These are phyloP conservation scores for Hippocampus guttulatus DNA, from an alignment of 2,113 vertebrate genomes.

Conservation along the genomic window DNA sequence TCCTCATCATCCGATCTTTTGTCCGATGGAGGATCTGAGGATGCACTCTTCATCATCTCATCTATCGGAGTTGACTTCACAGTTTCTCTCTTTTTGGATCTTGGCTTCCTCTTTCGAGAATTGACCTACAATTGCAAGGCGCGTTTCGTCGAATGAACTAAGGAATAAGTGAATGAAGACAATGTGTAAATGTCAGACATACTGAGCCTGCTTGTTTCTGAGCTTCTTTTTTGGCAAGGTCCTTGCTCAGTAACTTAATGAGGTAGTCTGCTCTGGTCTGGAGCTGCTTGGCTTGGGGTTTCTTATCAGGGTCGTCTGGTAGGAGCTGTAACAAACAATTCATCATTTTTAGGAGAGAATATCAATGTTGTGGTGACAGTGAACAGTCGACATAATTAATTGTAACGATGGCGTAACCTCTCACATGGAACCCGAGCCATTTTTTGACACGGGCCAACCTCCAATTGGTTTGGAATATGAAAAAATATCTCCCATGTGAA, in stretches of 20 bases:
- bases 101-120: conserved; percentile 86
- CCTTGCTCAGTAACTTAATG: conserved; percentile 97
- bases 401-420: background rate
- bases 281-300: conserved; percentile 96
- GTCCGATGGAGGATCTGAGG: conserved; percentile 84
- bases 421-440: background rate
- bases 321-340: conserved; percentile 76
- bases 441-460: background rate
- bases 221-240: conserved; percentile 90
- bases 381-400: background rate
- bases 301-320: conserved; percentile 98
- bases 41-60: conserved; percentile 86
- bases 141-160: background rate
- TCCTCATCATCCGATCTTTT: conserved; percentile 88
- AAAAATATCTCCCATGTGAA: no score
- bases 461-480: background rate
- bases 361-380: background rate
- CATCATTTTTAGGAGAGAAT: background rate
- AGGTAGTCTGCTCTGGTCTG: conserved; percentile 99
- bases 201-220: conserved; percentile 86
- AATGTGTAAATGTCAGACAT: conserved; percentile 53
- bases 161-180: background rate
- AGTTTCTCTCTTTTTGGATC: conserved; percentile 86
- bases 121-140: conserved; percentile 72
- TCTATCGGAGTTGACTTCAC: conserved; percentile 81